Base-by-base conservation (phyloP, 1,140 invertebrate species). In the Diploscapter pachys region DNA sequence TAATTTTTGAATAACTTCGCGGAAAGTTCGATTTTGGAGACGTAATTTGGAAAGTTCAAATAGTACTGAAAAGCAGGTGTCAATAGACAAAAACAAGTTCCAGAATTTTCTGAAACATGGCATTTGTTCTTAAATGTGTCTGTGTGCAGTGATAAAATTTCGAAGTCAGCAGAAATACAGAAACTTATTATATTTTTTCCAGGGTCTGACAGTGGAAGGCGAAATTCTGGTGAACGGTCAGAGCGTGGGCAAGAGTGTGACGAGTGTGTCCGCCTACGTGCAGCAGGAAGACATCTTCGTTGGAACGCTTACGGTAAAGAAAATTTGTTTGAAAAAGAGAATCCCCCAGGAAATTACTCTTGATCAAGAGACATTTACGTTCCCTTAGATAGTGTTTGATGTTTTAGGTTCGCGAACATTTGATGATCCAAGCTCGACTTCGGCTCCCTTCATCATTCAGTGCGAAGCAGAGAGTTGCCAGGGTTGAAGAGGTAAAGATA, bases 201-300 rank as follows among this genome's bases (percentile, higher is more conserved):
- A 74, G 9, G 82, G 83, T 8, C 73, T 83, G 5, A 59, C 73
- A 9, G 75, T 85, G 3, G 69, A 78, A 57, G 82, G 82, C 8
- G 64, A 76, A 11, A 79, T 82, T 52, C 70, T 76, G 8, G 75
- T 76, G 52, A 76, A 76, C 53, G 75, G 81, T n/a, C 63, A 72
- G 50, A 57, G 73, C 8, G 68, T 81, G 4, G 80, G 79, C 13
- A 76, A 51, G 77, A 72, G 70, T 13, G 87, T 75, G 77, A 75
- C 61, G 71, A 51, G 79, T 54, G 50, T 79, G 11, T 87, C 87
- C 8, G 88, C 88, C 5, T 89, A 89, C 75, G 88, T 89, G 5
- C 87, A 88, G 67, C 89, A 89, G 78, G 87, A 89, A 75, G 88
- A 89, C 76, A 78, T 89, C 31, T 89, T 89, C 80, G 84, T 88